Percentiles rank a stretch among this genome's conserved stretches.
These are phyloP conservation scores for Procavia capensis DNA, from an alignment of 2,113 vertebrate genomes.

Conservation along the genomic window DNA sequence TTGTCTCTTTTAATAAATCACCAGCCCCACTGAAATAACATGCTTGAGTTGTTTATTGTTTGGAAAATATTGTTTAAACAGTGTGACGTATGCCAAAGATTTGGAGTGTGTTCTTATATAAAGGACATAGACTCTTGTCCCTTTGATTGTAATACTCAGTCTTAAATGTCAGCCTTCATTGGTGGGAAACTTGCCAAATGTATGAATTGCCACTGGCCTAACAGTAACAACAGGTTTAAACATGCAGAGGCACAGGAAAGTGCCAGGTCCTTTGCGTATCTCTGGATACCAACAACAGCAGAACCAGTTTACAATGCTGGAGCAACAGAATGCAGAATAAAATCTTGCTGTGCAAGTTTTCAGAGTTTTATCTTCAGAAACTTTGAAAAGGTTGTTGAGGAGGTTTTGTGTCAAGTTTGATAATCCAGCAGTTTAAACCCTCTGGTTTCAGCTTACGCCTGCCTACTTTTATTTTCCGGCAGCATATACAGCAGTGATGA, in stretches of 20 bases:
- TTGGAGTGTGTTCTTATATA: constrained; percentile 77
- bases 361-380: constrained; percentile 89
- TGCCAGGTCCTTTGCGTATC: constrained; percentile 95
- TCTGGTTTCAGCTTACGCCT: constrained; percentile 69
- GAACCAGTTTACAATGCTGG: constrained; percentile 94
- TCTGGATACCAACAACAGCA: constrained; percentile 99
- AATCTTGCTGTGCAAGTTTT: constrained; percentile 93
- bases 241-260: constrained; percentile 90
- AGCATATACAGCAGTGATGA: constrained; percentile 99
- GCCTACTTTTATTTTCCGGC: constrained; percentile 75
- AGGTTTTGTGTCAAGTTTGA: constrained; percentile 73
- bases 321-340: constrained; percentile 89
- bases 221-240: constrained; percentile 95
- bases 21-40: background rate
- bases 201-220: constrained; percentile 91
- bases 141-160: constrained; percentile 87
- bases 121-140: constrained; percentile 85
- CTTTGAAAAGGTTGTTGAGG: constrained; percentile 82
- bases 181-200: constrained; percentile 89
- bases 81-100: constrained; percentile 70
- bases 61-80: constrained; percentile 69
- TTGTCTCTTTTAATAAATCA: constrained; percentile 28
- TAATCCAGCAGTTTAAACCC: constrained; percentile 77
- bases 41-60: constrained; percentile 38
- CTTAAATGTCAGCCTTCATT: constrained; percentile 89